These are phyloP conservation scores for Operophtera brumata DNA, from an alignment of 2,888 invertebrate genomes.

Conservation along the genomic window DNA sequence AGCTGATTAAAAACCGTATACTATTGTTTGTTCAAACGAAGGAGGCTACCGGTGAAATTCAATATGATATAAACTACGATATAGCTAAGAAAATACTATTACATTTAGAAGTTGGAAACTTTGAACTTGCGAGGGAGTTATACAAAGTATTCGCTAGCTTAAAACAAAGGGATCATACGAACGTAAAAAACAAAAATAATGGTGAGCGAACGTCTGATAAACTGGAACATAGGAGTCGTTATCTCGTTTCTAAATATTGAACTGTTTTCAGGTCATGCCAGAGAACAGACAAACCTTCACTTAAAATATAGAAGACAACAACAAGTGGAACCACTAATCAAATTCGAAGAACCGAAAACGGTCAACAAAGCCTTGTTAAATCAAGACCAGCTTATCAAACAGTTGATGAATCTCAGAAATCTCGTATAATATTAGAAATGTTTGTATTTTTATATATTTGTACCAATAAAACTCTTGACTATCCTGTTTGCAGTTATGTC, in stretches of 20 bases:
- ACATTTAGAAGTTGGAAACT: conserved; percentile 56
- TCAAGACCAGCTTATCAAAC: conserved; percentile 53
- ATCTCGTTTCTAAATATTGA: no score
- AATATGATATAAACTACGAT: conserved; percentile 51
- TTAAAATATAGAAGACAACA: conserved; percentile 14
- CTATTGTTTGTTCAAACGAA: conserved; percentile 51
- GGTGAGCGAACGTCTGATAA: conserved; percentile 2
- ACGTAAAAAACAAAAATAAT: background rate
- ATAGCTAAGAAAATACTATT: conserved; percentile 56
- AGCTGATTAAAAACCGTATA: conserved; percentile 62
- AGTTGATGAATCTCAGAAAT: conserved; percentile 48
- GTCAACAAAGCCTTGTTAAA: conserved; percentile 16
- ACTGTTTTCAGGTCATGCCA: conserved; percentile 1
- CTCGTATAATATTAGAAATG: conserved; percentile 10
- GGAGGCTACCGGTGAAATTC: conserved; percentile 41
- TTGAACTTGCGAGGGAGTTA: conserved; percentile 57
- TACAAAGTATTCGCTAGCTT: conserved; percentile 53
- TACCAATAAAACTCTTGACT: conserved; percentile 13
- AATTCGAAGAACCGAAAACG: conserved; percentile 39
- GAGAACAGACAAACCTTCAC: background rate
- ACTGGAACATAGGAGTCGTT: no score
- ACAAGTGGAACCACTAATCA: conserved; percentile 30
- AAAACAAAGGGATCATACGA: conserved; percentile 30
- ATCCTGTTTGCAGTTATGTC: conserved; percentile 12
- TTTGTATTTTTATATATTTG: conserved; percentile 28